Evolutionary conservation across 2,888 invertebrate species (phyloP), one percentile per base, ranked within the genome.

Genomic region (Agonopterix arenella): DNA sequence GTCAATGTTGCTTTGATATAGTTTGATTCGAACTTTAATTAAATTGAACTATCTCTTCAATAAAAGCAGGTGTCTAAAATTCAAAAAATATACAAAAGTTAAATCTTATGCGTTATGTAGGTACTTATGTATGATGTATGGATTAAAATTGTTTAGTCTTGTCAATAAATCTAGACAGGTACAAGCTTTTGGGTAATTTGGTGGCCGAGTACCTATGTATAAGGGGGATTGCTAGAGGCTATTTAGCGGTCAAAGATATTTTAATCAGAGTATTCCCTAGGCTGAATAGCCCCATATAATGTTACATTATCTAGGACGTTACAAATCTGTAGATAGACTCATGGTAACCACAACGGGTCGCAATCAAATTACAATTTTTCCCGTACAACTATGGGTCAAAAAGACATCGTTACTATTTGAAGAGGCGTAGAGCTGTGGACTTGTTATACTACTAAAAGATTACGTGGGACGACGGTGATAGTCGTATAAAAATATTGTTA

Each of bases 401-500:
- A 55, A 56, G 48, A 50, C 11, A 45, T 51, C 37, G 49, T 47
- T 51, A 42, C 56, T 56, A 53, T 66, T 59, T 66, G 61, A 61
- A 64, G 68, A 70, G 72, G 72, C 72, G 70, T 68, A 53, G 55
- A 58, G 18, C 45, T 41, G 48, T 62, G 56, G 61, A 59, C 54
- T 53, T 57, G 60, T 62, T 54, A 59, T 63, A 66, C 61, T 58
- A 59, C 50, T 45, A 48, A 49, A 54, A 53, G 57, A 45, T 56
- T 59, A 68, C 64, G 76, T 74, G 69, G 76, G 75, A 47, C 57
- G 70, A 56, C 61, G 61, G 57, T 59, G 56, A 57, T 58, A 59
- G 57, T 62, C 55, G 56, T 55, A 57, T 59, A 70, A 66, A 69
- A 70, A 67, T 77, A 77, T 57, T 66, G 64, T 67, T 69, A 74